Percentiles rank a stretch among this genome's conserved stretches.
Evolutionary conservation across 2,797 vertebrate species (phyloP).

Genomic region (Tarsius wallacei): DNA sequence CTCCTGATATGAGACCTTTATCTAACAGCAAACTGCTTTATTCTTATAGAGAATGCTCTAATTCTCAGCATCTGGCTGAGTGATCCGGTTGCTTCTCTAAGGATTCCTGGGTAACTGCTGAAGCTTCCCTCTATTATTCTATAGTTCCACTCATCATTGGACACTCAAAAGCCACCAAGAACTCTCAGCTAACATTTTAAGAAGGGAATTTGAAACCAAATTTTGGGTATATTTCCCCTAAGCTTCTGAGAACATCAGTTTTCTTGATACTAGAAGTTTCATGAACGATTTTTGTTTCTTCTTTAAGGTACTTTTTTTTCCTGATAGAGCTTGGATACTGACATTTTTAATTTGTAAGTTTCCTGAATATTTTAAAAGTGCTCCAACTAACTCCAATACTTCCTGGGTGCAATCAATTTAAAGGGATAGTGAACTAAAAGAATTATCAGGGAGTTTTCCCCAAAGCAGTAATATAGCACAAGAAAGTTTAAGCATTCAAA

Average conservation of each 20-base stretch:
- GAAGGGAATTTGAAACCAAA: slow-evolving; percentile 10
- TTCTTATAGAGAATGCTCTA: slow-evolving; percentile 12
- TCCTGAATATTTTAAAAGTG: slow-evolving; percentile 63
- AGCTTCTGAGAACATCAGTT: slow-evolving; percentile 32
- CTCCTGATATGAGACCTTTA: slow-evolving; percentile 16
- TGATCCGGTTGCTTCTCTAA: background rate
- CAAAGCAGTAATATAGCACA: background rate
- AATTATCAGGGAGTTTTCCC: background rate
- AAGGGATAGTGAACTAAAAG: slow-evolving; percentile 16
- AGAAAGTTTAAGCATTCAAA: background rate
- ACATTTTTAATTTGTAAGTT: background rate
- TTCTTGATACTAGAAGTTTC: slow-evolving; percentile 43
- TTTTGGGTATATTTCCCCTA: slow-evolving; percentile 57
- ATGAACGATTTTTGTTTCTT: slow-evolving; percentile 46
- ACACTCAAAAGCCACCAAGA: slow-evolving; percentile 65
- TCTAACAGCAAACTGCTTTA: slow-evolving; percentile 24
- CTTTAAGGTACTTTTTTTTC: background rate
- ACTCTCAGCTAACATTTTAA: slow-evolving; percentile 35
- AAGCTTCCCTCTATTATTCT: slow-evolving; percentile 9
- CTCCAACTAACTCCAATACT: slow-evolving; percentile 33
- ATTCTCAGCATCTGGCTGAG: slow-evolving; percentile 9
- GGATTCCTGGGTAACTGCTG: slow-evolving; percentile 18
- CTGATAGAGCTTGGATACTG: background rate
- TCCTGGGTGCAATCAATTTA: slow-evolving; percentile 28
- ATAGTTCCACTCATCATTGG: slow-evolving; percentile 36